Evolutionary conservation across 2,113 vertebrate genomes (phyloP), one percentile per base, ranked within the genome.

Genomic region (Gambusia holbrooki): DNA sequence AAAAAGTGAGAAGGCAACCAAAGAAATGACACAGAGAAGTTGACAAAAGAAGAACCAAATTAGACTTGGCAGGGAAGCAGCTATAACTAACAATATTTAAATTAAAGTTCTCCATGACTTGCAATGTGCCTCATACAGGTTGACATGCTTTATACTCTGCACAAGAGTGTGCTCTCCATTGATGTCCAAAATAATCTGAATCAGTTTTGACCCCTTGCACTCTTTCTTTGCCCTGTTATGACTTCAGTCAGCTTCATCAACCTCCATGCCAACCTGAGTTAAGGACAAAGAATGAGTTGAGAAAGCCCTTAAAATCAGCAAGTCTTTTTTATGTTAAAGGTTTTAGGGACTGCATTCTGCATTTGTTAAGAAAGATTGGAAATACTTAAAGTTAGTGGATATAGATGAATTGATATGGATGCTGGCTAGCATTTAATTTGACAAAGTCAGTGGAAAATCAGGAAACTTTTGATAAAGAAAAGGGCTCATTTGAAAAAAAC

Each of bases 201-300:
- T 86, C 63, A 29, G 40, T 63, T 81, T 27, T 5, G 17, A 32
- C 69, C 58, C 3, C 4, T 45, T 17, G 27, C 22, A 37, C 29
- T 40, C 62, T 33, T 25, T 63, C 12, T 42, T 28, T 1, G 7
- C 45, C 45, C 45, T 33, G 0, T 6, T 33, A 17, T 10, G 51
- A 77, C 79, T 76, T 73, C 14, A 0, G 22, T 35, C 0, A 62
- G 76, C 69, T 70, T 66, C 69, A 0, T 30, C 66, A 0, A 25
- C 61, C 42, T 66, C 69, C 9, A 0, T 19, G 66, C 9, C 3
- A 51, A 71, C 54, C 0, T 0, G 29, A 78, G 66, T 62, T 83
- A 82, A 84, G 76, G 77, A 76, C 78, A 86, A 75, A 54, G 27
- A 48, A 77, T 1, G 19, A 6, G 37, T 27, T 0, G 5, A 33